These are phyloP conservation scores for Acrossocheilus wenchowensis DNA, from an alignment of 2,797 vertebrate genomes.

Conservation along the genomic window DNA sequence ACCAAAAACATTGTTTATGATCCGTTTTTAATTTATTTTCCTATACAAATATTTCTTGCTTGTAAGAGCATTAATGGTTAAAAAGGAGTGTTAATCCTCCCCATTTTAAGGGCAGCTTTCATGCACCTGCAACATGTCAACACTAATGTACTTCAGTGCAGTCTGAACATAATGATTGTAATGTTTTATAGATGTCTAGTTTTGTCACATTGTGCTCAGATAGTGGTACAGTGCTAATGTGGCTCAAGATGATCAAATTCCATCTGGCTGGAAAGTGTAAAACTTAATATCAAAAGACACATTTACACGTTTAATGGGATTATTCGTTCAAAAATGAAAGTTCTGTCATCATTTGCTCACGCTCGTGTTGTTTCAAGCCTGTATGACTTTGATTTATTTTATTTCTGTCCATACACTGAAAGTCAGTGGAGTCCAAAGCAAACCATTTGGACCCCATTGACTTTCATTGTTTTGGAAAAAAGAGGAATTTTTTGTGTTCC, in stretches of 20 bases:
- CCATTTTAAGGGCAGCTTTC: conserved; percentile 46
- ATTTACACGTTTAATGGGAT: not conserved
- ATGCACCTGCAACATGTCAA: conserved; percentile 16
- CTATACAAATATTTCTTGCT: conserved; percentile 38
- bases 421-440: not conserved
- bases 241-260: conserved; percentile 3
- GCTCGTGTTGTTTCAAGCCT: not conserved
- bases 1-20: conserved; percentile 41
- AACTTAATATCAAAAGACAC: not conserved
- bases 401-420: not conserved
- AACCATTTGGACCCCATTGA: not conserved
- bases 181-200: conserved; percentile 29
- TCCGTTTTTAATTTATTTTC: conserved; percentile 17
- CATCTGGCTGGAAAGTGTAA: conserved; percentile 3
- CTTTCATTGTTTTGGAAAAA: not conserved
- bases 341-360: not conserved
- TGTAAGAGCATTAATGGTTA: conserved; percentile 19
- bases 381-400: not conserved
- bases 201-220: not conserved
- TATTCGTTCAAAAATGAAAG: not conserved
- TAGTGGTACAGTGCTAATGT: not conserved
- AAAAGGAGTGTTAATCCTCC: conserved; percentile 64
- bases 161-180: conserved; percentile 30
- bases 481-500: not conserved
- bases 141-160: conserved; percentile 59